phyloP scores from a whole-genome alignment of 2,797 vertebrate species.

The Aulostomus chinensis region DNA sequence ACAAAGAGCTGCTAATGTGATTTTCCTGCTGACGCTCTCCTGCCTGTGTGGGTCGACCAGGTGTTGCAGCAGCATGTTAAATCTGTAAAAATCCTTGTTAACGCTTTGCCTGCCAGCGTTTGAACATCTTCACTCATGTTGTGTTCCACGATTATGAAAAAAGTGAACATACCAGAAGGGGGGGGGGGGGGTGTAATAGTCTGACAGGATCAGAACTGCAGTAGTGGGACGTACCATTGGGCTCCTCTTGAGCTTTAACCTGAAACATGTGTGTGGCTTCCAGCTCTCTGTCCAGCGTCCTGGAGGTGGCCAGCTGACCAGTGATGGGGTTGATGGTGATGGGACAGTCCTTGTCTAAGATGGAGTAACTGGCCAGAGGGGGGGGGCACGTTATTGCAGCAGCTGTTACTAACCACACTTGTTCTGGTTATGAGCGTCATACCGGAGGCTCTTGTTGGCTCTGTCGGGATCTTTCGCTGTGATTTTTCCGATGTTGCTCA shows the following conservation, averaged over 20 bases:
- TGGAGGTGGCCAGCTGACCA: slow-evolving; percentile 66
- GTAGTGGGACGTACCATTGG: slow-evolving; percentile 59
- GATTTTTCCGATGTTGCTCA: slow-evolving; percentile 78
- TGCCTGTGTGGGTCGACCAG: slow-evolving; percentile 46
- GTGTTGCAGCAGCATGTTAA: slow-evolving; percentile 41
- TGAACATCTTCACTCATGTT: too few relatives aligned
- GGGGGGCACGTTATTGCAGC: too few relatives aligned
- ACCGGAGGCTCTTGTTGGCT: slow-evolving; percentile 81
- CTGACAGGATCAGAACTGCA: slow-evolving; percentile 4
- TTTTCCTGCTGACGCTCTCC: slow-evolving; percentile 47
- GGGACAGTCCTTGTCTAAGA: slow-evolving; percentile 67
- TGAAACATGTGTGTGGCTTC: slow-evolving; percentile 60
- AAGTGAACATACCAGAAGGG: too few relatives aligned
- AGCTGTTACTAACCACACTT: too few relatives aligned
- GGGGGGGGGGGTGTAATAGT: slow-evolving; percentile 54
- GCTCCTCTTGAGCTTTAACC: slow-evolving; percentile 75
- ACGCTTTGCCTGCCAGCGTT: slow-evolving; percentile 23
- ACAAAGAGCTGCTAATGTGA: slow-evolving; percentile 64
- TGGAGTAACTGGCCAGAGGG: slow-evolving; percentile 67
- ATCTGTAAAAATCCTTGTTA: slow-evolving; percentile 45
- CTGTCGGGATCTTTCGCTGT: slow-evolving; percentile 85
- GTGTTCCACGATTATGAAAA: too few relatives aligned
- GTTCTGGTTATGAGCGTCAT: too few relatives aligned
- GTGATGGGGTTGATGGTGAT: slow-evolving; percentile 60
- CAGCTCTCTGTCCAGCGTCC: slow-evolving; percentile 76